Evolutionary conservation across 2,113 vertebrate species (phyloP), one percentile per base, ranked within the genome.

Genomic region (Saccopteryx leptura): DNA sequence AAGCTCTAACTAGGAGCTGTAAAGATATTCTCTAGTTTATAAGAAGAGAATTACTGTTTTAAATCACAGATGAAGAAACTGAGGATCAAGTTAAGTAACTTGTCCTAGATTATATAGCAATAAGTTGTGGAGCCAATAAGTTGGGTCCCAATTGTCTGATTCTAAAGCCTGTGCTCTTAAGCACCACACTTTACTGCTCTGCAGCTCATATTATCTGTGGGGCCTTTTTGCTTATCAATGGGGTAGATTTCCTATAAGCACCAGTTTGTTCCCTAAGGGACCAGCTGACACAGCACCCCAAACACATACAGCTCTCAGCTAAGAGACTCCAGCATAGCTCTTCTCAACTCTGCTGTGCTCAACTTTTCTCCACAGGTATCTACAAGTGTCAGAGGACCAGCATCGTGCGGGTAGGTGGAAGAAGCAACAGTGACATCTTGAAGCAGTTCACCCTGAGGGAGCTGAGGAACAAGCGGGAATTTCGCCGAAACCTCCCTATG

Each of bases 391-490:
- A 99, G 33, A 66, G 76, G 13, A 23, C 72, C 0, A 99, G 99
- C 65, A 99, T 99, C 0, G 99, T 99, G 63, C 98, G 99, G 87
- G 98, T 99, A 6, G 99, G 99, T 24, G 99, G 99, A 56, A 99
- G 99, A 89, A 99, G 99, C 98, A 99, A 85, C 98, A 99, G 99
- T 90, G 98, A 98, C 75, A 76, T 98, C 81, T 97, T 99, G 93
- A 99, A 99, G 91, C 92, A 60, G 7, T 99, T 99, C 97, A 99
- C 98, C 68, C 97, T 99, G 39, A 98, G 98, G 90, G 99, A 99
- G 92, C 97, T 99, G 97, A 98, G 98, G 61, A 98, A 87, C 71
- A 95, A 94, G 12, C 1, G 2, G 2, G 54, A 91, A 17, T 98
- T 98, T 95, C 98, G 94, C 94, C 94, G 14, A 0, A 76, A 58